A percentile compares a stretch with the other conserved stretches of the same genome.
Evolutionary conservation across 2,797 vertebrate genomes (phyloP).

Genomic region (Hydrolagus colliei): DNA sequence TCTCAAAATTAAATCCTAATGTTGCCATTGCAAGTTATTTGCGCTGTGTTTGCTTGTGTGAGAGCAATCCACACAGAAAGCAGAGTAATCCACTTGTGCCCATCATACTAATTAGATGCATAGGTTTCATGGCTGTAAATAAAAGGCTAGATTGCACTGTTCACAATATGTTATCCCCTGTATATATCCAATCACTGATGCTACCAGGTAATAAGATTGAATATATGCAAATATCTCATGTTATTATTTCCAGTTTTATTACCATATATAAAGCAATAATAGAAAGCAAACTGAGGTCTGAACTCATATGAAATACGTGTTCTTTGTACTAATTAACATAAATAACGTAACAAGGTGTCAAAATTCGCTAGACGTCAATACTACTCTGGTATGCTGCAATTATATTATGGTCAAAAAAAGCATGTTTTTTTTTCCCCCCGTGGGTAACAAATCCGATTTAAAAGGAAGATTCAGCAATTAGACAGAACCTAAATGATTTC

Average conservation of each 20-base stretch:
- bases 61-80: not conserved
- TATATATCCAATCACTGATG: not conserved
- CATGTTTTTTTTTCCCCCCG: not conserved
- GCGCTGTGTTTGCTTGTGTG: not conserved
- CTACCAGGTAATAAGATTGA: not conserved
- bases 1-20: too few species aligned
- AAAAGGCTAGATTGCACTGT: not conserved
- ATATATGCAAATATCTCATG: not conserved
- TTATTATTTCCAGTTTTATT: conserved; percentile 9
- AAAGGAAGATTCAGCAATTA: conserved; percentile 27
- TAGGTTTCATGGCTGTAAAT: not conserved
- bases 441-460: conserved; percentile 13
- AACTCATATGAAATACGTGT: not conserved
- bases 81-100: not conserved
- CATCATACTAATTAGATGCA: not conserved
- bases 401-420: conserved; percentile 10
- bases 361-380: not conserved
- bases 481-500: conserved; percentile 10
- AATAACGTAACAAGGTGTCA: conserved; percentile 9
- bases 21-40: not conserved
- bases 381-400: conserved; percentile 7
- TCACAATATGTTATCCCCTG: not conserved
- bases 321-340: conserved; percentile 9
- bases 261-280: not conserved
- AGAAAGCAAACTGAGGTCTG: conserved; percentile 7